Evolutionary conservation across 2,113 vertebrate species (phyloP), one percentile per base, ranked within the genome.

Genomic region (Neogale vison): DNA sequence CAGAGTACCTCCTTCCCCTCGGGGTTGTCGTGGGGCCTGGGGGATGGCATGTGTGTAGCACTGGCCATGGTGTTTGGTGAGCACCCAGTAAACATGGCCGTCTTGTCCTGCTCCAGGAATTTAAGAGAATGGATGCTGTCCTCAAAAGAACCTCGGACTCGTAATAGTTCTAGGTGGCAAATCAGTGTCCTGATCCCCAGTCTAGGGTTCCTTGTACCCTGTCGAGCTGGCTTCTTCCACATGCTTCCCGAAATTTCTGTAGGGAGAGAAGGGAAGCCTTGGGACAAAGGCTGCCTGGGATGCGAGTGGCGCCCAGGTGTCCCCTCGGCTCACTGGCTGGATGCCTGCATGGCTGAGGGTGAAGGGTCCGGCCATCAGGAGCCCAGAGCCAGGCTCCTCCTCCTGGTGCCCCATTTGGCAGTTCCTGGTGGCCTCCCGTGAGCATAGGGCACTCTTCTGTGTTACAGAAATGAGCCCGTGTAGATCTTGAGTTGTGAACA

Each of bases 71-170:
- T 13, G 1, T 4, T 4, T 24, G 7, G 85, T 10, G 9, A 94
- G 47, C 26, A 26, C 91, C 57, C 81, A 34, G 11, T 77, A 72
- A 72, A 52, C 29, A 5, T 17, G 59, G 31, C 11, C 42, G 12
- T 21, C 18, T 15, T 82, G 47, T 14, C 12, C 0, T 15, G 21
- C 63, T 67, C 9, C 14, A 52, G 23, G 59, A 74, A 89, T 85
- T n/a, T 87, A 52, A 84, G 83, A 85, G 74, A 76, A 79, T 5
- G 17, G 77, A 65, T 23, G 4, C 61, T 74, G 85, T 88, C 96
- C 87, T 89, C 24, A 50, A 26, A 84, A 67, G 29, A 67, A n/a
- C 15, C 9, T n/a, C 47, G 21, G 67, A 50, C n/a, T 10, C 18
- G 7, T 69, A 11, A 12, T 50, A 80, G 91, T 47, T 57, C 42